Base-by-base conservation (phyloP, 2,888 invertebrate species). In the Hedya salicella region DNA sequence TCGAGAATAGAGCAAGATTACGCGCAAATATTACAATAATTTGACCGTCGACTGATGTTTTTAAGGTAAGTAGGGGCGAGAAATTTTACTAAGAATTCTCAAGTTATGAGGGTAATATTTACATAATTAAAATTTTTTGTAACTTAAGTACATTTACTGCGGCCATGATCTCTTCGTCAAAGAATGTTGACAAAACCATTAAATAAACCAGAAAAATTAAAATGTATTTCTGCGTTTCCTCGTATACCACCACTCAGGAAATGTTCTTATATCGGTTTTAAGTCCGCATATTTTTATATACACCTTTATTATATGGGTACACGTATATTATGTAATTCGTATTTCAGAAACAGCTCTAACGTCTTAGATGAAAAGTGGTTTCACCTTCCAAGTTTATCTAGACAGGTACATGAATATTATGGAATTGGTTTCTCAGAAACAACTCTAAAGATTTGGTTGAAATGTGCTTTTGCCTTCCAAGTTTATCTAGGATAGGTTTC, bases 21-120 rank as follows among this genome's bases (percentile, higher is more conserved):
- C 75, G 87, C 87, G 76, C 87, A 82, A 86, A 81, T 83, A 84
- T 82, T 82, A 81, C 78, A 76, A 83, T 82, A 86, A 87, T 88
- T 85, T 83, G 82, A 83, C 59, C 59, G 64, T 81, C 75, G 61
- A 39, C 46, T 61, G 48, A 48, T 66, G 61, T 61, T 66, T 53
- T 61, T 66, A 54, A 53, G 48, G 73, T 75, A 71, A 75, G 70
- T 71, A 70, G 64, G 61, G 68, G 63, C 44, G 49, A 60, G 16
- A 53, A 42, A 60, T 53, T 56, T 42, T 48, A 60, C 17, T 25
- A 50, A 57, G 50, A 46, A 57, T 57, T 50, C 46, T 65, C 30
- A 46, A 53, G 59, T 52, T 52, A 53, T 17, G 36, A 36, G 16
- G 42, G 50, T 56, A 65, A 53, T 60, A 59, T 56, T 63, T 32